Percentiles rank a stretch among this genome's conserved stretches.
Conservation (phyloP, 2,888 invertebrate genomes). For the Alloplasta piceator region DNA sequence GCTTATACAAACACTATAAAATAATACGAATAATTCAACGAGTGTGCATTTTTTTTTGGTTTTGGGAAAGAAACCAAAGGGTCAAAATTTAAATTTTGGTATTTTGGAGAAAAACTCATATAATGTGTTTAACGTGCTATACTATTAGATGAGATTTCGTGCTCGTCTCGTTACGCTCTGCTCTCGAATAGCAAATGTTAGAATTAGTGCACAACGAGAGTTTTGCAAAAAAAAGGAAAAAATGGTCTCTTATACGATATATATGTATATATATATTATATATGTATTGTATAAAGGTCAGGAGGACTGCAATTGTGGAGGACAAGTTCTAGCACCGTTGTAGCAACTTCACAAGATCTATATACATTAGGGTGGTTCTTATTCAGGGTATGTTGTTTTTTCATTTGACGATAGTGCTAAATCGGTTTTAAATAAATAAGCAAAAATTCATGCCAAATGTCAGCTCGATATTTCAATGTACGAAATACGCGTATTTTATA, state of each 20-base stretch:
- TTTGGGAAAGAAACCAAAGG: too few species aligned
- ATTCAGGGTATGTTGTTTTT: too few species aligned
- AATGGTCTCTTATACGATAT: too few species aligned
- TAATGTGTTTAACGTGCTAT: not conserved
- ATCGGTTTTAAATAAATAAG: too few species aligned
- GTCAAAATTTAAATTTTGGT: not conserved
- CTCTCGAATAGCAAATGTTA: conserved; percentile 15
- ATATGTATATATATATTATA: too few species aligned
- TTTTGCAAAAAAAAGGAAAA: conserved; percentile 26
- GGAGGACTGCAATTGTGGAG: conserved; percentile 43
- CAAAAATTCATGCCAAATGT: too few species aligned
- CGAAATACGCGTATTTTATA: too few species aligned
- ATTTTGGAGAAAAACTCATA: not conserved
- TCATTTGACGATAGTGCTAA: too few species aligned
- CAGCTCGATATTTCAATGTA: too few species aligned
- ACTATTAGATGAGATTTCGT: conserved; percentile 26
- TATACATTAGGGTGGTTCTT: conserved; percentile 19
- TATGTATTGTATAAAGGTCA: conserved; percentile 46
- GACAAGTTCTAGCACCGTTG: conserved; percentile 17
- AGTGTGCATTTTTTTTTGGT: not conserved
- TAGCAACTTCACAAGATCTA: not conserved
- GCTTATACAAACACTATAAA: too few species aligned
- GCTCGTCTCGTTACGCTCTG: conserved; percentile 40
- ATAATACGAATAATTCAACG: conserved; percentile 1
- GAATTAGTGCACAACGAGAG: conserved; percentile 11